Conservation (phyloP, 2,888 invertebrate genomes). For the Hypsopygia costalis region DNA sequence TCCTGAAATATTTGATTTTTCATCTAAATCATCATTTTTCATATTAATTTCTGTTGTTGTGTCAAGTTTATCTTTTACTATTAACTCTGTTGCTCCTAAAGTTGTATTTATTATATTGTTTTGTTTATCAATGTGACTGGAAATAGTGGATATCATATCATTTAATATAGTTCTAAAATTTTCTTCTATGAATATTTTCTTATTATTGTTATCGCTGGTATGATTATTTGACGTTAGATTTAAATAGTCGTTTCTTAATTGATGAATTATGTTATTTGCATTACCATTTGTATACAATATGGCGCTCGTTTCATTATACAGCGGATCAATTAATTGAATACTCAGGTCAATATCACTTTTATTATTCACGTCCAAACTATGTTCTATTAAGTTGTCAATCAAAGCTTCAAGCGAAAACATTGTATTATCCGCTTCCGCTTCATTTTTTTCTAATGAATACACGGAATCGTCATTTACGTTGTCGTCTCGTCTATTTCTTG, state of each 20-base stretch:
- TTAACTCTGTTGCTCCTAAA: neutral
- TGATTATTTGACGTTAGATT: too few relatives aligned
- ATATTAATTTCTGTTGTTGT: neutral
- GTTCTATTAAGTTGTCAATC: conserved; percentile 50
- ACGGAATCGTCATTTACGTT: conserved; percentile 26
- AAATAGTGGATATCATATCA: neutral
- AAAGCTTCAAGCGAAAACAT: conserved; percentile 47
- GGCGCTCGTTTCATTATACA: neutral
- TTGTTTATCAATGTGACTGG: neutral
- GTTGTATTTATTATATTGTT: neutral
- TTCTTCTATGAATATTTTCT: neutral
- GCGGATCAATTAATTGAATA: neutral
- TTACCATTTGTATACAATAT: neutral
- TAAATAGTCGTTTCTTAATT: too few relatives aligned
- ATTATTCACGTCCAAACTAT: conserved; percentile 32
- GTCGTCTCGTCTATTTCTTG: conserved; percentile 29
- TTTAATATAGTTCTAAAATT: neutral
- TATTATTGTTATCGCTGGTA: neutral
- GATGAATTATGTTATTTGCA: neutral
- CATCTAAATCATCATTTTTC: too few relatives aligned
- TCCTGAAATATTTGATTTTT: too few relatives aligned
- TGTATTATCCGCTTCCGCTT: conserved; percentile 23
- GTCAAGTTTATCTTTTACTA: neutral
- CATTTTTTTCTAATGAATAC: conserved; percentile 27
- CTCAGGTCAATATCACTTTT: conserved; percentile 8